Percentiles rank a stretch among this genome's conserved stretches.
These are phyloP conservation scores for Portunus trituberculatus DNA, from an alignment of 1,140 invertebrate species.

Conservation along the genomic window DNA sequence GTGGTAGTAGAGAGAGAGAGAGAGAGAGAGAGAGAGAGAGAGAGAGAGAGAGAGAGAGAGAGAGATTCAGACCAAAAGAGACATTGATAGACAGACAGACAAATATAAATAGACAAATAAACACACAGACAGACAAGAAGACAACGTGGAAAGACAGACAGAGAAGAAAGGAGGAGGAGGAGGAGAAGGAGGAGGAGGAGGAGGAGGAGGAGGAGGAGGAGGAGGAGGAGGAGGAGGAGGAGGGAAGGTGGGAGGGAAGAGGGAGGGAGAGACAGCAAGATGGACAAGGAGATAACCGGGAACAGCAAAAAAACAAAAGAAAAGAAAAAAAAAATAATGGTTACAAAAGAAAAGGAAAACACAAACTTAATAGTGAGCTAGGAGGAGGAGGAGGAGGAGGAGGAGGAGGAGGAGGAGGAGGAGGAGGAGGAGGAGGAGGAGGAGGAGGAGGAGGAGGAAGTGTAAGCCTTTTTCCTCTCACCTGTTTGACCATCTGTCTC, in stretches of 20 bases:
- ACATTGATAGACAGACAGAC: background rate
- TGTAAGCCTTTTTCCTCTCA: background rate
- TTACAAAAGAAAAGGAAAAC: constrained; percentile 3
- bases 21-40: constrained; percentile 42
- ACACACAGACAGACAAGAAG: background rate
- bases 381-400: background rate
- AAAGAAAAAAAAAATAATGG: background rate
- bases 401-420: background rate
- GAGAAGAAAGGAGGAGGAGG: too few species aligned
- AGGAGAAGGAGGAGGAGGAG: background rate
- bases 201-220: background rate
- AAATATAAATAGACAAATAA: background rate
- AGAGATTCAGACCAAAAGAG: background rate
- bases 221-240: background rate
- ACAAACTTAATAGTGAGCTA: constrained; percentile 21
- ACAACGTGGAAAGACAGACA: too few species aligned
- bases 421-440: background rate
- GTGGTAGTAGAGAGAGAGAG: constrained; percentile 17
- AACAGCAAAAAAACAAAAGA: background rate
- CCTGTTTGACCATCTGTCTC: background rate
- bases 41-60: constrained; percentile 44
- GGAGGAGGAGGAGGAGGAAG: background rate
- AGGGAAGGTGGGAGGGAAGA: constrained; percentile 27
- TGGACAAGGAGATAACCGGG: background rate
- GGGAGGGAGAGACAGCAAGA: constrained; percentile 42